A percentile compares a stretch with the other conserved stretches of the same genome.
Conservation (phyloP, 92 coral and sea anemone species). For the Porites rus region DNA sequence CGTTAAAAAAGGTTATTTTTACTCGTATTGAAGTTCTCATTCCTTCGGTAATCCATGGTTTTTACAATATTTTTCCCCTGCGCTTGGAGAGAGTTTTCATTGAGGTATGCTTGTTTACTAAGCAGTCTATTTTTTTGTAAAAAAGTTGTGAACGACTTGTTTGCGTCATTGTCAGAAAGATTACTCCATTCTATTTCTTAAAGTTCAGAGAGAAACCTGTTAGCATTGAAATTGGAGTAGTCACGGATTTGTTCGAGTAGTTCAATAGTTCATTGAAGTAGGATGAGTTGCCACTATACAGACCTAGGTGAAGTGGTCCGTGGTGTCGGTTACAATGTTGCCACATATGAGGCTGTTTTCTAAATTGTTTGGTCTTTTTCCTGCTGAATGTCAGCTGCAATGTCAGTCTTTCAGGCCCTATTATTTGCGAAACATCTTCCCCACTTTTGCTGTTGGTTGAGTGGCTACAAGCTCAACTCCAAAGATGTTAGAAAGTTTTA, state of each 20-base stretch:
- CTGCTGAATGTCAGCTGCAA: too few species aligned
- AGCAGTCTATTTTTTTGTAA: constrained; percentile 51
- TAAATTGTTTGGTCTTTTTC: too few species aligned
- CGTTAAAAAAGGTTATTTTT: constrained; percentile 39
- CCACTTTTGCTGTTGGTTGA: too few species aligned
- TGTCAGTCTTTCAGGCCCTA: too few species aligned
- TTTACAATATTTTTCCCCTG: constrained; percentile 42
- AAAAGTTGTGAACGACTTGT: constrained; percentile 43
- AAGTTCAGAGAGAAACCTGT: constrained; percentile 6
- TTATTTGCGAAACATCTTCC: too few species aligned
- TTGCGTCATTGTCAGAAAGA: constrained; percentile 3
- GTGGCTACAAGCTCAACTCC: too few species aligned
- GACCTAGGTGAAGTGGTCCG: constrained; percentile 29
- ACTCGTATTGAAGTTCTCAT: constrained; percentile 52
- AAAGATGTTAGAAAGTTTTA: too few species aligned
- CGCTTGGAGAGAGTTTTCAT: constrained; percentile 54
- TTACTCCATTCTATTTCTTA: constrained; percentile 4
- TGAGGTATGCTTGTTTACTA: constrained; percentile 56
- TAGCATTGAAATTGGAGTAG: too few species aligned
- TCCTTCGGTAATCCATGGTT: constrained; percentile 60
- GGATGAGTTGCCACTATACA: constrained; percentile 7
- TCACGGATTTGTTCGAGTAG: too few species aligned
- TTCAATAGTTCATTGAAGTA: too few species aligned
- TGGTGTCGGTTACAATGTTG: constrained; percentile 26
- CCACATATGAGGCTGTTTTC: constrained; percentile 26